These are phyloP conservation scores for Ornithoptera priamus DNA, from an alignment of 2,888 invertebrate species.

Conservation along the genomic window DNA sequence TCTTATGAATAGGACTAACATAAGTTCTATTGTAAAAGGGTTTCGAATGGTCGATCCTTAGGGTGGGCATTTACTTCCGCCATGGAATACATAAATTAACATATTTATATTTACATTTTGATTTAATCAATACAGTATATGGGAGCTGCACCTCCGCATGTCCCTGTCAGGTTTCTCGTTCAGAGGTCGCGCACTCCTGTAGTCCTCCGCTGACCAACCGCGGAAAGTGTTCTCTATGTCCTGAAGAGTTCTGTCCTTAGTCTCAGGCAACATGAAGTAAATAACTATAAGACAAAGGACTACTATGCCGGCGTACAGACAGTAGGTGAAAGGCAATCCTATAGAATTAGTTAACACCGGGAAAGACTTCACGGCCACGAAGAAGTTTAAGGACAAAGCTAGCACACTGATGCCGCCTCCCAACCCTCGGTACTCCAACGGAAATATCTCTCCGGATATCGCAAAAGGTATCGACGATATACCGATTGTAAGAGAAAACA, in stretches of 20 bases:
- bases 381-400: slow-evolving; percentile 82
- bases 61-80: too few relatives aligned
- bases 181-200: slow-evolving; percentile 52
- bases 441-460: slow-evolving; percentile 85
- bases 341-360: slow-evolving; percentile 77
- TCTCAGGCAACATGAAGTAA: slow-evolving; percentile 83
- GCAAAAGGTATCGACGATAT: slow-evolving; percentile 85
- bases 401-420: slow-evolving; percentile 83
- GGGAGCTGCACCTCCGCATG: slow-evolving; percentile 62
- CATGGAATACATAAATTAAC: background rate
- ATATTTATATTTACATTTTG: background rate
- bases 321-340: slow-evolving; percentile 80
- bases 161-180: slow-evolving; percentile 45
- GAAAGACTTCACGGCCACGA: slow-evolving; percentile 83
- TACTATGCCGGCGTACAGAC: slow-evolving; percentile 79
- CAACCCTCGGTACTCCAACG: slow-evolving; percentile 80
- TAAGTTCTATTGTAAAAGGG: too few relatives aligned
- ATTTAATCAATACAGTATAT: slow-evolving; percentile 56
- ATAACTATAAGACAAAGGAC: slow-evolving; percentile 74
- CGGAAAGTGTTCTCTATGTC: slow-evolving; percentile 82
- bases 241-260: slow-evolving; percentile 82
- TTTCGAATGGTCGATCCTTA: too few relatives aligned
- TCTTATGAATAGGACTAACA: too few relatives aligned
- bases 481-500: slow-evolving; percentile 80
- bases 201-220: slow-evolving; percentile 49